Percentiles rank a stretch among this genome's conserved stretches.
phyloP scores from a whole-genome alignment of 2,113 vertebrate species.

The Rhea americana region DNA sequence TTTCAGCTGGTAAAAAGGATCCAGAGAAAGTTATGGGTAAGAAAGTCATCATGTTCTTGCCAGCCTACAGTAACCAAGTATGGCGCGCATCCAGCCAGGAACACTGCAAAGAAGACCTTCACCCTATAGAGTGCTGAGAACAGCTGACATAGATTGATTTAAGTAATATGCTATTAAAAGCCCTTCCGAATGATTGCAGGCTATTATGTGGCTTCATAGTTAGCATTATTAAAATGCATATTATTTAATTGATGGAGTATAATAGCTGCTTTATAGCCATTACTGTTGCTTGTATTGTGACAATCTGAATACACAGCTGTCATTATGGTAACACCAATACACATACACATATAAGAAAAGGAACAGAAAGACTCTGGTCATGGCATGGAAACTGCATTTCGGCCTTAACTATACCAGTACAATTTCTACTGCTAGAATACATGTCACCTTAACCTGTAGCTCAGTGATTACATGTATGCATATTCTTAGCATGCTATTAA shows the following conservation, averaged over 20 bases:
- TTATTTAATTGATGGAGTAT: slow-evolving; percentile 56
- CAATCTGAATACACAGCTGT: slow-evolving; percentile 17
- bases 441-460: slow-evolving; percentile 38
- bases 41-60: not conserved
- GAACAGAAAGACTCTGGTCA: not conserved
- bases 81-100: not conserved
- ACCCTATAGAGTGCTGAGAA: not conserved
- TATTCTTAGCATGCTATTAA: not conserved
- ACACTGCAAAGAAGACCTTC: slow-evolving; percentile 32
- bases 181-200: slow-evolving; percentile 17
- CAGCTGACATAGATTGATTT: slow-evolving; percentile 21
- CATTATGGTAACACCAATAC: not conserved
- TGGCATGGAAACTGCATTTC: slow-evolving; percentile 13
- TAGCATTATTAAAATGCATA: slow-evolving; percentile 48
- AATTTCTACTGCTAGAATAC: not conserved
- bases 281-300: slow-evolving; percentile 8
- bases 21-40: not conserved
- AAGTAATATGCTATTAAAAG: slow-evolving; percentile 36
- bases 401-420: not conserved
- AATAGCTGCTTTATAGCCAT: slow-evolving; percentile 31
- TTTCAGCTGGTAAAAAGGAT: not conserved
- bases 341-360: not conserved
- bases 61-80: not conserved
- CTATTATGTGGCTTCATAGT: slow-evolving; percentile 37
- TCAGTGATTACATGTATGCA: not conserved